Evolutionary conservation across 2,113 vertebrate species (phyloP), one percentile per base, ranked within the genome.

Genomic region (Catharus bicknelli): DNA sequence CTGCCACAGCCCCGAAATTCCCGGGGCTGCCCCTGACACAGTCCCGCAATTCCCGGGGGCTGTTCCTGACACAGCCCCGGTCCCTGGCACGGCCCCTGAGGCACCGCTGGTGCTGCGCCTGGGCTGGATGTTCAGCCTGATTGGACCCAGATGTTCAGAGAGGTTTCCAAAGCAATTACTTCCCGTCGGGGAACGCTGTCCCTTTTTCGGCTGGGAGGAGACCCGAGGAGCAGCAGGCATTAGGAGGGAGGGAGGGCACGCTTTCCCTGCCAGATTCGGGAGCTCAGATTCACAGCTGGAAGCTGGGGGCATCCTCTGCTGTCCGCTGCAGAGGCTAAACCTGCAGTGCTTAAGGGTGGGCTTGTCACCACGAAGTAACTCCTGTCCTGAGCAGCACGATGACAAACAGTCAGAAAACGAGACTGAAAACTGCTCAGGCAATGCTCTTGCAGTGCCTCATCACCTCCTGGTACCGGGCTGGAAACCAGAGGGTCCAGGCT

Each of bases 111-210:
- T 4, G 18, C 86, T 27, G 18, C 15, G 51, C 91, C 75, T 5
- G 42, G 5, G 10, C 4, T 13, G 83, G 26, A 22, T 30, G 66
- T 2, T 74, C 8, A 1, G 64, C 43, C 58, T 93, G 79, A 95
- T 85, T 10, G 86, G 50, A 87, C 43, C 38, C 95, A 96, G 93
- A 94, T 95, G 96, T 73, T 74, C 64, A 8, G 6, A 0, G 9
- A 93, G 48, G 66, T 32, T 94, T 94, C 87, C 91, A 91, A 90
- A 87, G 91, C 83, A 88, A 59, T 93, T 36, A 17, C n/a, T 91
- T 83, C 77, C 80, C 6, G 0, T 57, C 1, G 0, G 63, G 76
- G 69, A 93, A 76, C 7, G 6, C 54, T 57, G 66, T 58, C 83
- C 85, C 70, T 68, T 64, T 70, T 10, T 63, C 29, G 68, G 64